phyloP scores from a whole-genome alignment of 1,140 invertebrate species.

The Harpegnathos saltator region DNA sequence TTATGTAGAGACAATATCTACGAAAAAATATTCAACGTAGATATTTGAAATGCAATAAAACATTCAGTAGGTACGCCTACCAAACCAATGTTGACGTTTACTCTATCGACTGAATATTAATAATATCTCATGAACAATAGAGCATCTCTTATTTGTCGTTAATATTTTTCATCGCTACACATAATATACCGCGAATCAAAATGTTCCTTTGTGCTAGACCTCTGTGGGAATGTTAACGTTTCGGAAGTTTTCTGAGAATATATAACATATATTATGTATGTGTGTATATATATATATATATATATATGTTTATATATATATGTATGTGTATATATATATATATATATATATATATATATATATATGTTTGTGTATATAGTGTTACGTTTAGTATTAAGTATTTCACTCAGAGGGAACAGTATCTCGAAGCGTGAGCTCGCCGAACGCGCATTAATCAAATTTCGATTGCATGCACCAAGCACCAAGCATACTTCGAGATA shows the following conservation, averaged over 20 bases:
- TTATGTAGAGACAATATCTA: constrained; percentile 14
- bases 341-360: too few species aligned
- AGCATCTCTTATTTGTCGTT: constrained; percentile 4
- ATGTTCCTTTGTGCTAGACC: constrained; percentile 20
- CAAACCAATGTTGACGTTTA: constrained; percentile 1
- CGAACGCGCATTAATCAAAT: background rate
- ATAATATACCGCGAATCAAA: constrained; percentile 23
- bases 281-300: too few species aligned
- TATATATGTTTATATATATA: too few species aligned
- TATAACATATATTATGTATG: too few species aligned
- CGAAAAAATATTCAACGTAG: constrained; percentile 26
- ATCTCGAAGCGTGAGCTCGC: constrained; percentile 17
- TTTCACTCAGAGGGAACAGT: constrained; percentile 13
- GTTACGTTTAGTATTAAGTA: constrained; percentile 26
- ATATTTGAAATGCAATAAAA: constrained; percentile 20
- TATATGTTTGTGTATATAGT: too few species aligned
- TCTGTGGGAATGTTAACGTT: constrained; percentile 49
- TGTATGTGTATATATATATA: too few species aligned
- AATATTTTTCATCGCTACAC: background rate
- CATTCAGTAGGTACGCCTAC: background rate
- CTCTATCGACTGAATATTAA: constrained; percentile 5
- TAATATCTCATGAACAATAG: constrained; percentile 15
- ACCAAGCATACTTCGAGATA: constrained; percentile 60
- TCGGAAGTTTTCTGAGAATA: constrained; percentile 23
- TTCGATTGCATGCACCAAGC: constrained; percentile 13